Evolutionary conservation across 2,113 vertebrate genomes (phyloP), one percentile per base, ranked within the genome.

Genomic region (Trematocara marginatum): DNA sequence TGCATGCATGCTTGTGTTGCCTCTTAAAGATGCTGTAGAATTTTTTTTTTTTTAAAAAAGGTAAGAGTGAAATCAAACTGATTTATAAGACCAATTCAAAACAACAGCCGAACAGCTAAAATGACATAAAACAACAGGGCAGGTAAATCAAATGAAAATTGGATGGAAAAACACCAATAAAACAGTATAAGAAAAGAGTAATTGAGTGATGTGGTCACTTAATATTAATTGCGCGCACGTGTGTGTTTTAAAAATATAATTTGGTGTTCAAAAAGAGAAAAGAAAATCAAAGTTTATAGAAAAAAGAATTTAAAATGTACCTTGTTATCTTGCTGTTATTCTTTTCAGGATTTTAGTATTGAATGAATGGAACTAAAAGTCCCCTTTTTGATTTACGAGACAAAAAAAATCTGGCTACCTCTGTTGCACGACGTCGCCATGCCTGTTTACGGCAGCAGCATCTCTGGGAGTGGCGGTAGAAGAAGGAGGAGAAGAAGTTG

Each of bases 401-500:
- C 40, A 56, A 71, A 23, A 42, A 20, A 4, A 20, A 20, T 56
- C 53, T n/a, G n/a, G 69, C 9, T 3, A 16, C 12, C 5, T 40
- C 2, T 47, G 12, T 11, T 86, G 56, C 47, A 74, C 94, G 92
- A 92, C 93, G 2, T 38, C 5, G 2, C 23, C 69, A 38, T 10
- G 45, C 23, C 45, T 1, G 6, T 94, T 95, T 94, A 92, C 93
- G 93, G 90, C 93, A 88, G 2, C 11, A 3, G 38, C 52, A 15
- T 83, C 80, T 40, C 12, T 34, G 85, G 87, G 86, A 34, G 88
- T 61, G 83, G 81, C 4, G 15, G 2, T 5, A n/a, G 74, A 38
- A 64, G 78, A 11, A 86, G 71, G 6, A 81, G 69, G 20, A 66
- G 79, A 49, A 85, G 54, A 82, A 86, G 82, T 81, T 93, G 93